A percentile compares a stretch with the other conserved stretches of the same genome.
phyloP scores from a whole-genome alignment of 1,140 invertebrate genomes.

The Grapholita molesta region DNA sequence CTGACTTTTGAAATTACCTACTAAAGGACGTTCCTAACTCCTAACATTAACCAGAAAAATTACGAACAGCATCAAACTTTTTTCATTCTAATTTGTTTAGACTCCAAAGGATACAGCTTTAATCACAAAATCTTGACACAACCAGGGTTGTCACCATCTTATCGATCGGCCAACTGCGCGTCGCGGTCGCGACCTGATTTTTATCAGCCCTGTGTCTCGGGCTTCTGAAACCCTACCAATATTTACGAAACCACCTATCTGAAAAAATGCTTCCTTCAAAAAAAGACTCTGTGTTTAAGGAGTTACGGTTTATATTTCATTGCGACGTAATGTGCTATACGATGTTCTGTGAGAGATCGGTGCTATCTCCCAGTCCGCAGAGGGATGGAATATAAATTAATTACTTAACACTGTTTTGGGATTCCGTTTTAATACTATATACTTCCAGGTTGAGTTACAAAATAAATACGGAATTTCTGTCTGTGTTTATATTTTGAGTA shows the following conservation, averaged over 20 bases:
- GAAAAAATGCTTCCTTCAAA: not conserved
- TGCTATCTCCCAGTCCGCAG: not conserved
- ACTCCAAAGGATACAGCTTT: not conserved
- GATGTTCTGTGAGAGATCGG: not conserved
- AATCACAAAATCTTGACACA: not conserved
- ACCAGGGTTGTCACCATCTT: not conserved
- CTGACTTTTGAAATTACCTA: no score
- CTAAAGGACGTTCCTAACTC: no score
- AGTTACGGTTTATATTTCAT: not conserved
- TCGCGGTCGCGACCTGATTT: not conserved
- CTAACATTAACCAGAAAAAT: not conserved
- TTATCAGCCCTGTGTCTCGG: conserved; percentile 2
- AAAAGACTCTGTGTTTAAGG: not conserved
- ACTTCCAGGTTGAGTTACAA: not conserved
- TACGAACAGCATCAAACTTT: not conserved
- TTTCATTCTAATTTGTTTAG: not conserved
- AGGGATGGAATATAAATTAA: conserved; percentile 8
- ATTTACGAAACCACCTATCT: not conserved
- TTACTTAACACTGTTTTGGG: conserved; percentile 3
- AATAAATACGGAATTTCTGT: not conserved
- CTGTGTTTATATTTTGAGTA: no score
- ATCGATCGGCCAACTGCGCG: not conserved
- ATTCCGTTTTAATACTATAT: not conserved
- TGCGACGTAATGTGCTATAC: not conserved
- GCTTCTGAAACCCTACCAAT: not conserved